Percentiles rank a stretch among this genome's conserved stretches.
These are phyloP conservation scores for Aspidoscelis tigris DNA, from an alignment of 2,113 vertebrate species.

Conservation along the genomic window DNA sequence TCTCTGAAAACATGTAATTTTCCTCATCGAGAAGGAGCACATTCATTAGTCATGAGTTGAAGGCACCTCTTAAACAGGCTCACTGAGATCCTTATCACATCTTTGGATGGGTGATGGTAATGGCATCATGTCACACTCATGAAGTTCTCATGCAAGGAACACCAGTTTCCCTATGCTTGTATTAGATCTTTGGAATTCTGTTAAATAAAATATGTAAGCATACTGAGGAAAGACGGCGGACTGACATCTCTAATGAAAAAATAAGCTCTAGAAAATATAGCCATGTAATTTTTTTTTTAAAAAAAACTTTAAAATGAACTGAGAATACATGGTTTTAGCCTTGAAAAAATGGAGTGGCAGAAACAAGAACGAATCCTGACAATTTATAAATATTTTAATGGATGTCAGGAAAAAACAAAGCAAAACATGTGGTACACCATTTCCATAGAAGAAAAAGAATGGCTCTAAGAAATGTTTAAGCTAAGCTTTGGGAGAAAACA, in stretches of 20 bases:
- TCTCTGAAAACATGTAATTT: neutral
- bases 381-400: conserved; percentile 16
- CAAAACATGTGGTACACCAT: neutral
- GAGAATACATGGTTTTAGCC: neutral
- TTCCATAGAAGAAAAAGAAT: neutral
- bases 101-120: neutral
- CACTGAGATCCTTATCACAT: neutral
- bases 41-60: neutral
- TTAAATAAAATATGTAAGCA: neutral
- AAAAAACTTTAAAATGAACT: neutral
- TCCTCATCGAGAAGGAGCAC: neutral
- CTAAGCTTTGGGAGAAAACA: neutral
- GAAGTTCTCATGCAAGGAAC: neutral
- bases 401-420: conserved; percentile 15
- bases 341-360: neutral
- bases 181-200: neutral
- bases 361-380: neutral
- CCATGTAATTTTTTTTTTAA: neutral
- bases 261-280: neutral
- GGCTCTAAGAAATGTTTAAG: neutral
- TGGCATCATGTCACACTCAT: neutral
- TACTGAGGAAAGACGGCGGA: neutral
- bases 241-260: neutral
- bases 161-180: neutral
- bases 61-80: neutral